These are phyloP conservation scores for Oxycera nigricornis DNA, from an alignment of 2,888 invertebrate genomes.

Conservation along the genomic window DNA sequence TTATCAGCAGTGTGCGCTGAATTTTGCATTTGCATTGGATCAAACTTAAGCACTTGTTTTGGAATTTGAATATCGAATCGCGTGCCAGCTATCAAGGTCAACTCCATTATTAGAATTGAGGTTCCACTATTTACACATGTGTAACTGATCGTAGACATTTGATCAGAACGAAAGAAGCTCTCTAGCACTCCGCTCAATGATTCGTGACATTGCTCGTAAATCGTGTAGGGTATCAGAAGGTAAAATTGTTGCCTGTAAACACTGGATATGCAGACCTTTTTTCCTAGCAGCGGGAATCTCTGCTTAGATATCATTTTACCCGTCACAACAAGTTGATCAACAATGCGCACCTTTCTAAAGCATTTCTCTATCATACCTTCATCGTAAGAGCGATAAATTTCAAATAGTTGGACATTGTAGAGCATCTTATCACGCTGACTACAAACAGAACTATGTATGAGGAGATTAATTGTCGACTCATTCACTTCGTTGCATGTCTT, in stretches of 20 bases:
- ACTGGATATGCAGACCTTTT: conserved; percentile 61
- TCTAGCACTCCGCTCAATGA: conserved; percentile 50
- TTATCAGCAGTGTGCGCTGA: conserved; percentile 38
- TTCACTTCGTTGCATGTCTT: conserved; percentile 64
- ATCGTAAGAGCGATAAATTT: conserved; percentile 75
- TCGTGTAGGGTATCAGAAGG: conserved; percentile 53
- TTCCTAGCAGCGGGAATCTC: conserved; percentile 54
- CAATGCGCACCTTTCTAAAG: conserved; percentile 65
- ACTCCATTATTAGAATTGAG: conserved; percentile 64
- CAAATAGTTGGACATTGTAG: conserved; percentile 72
- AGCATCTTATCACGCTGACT: conserved; percentile 68
- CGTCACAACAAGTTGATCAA: conserved; percentile 68
- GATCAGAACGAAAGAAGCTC: conserved; percentile 45
- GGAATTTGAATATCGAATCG: conserved; percentile 54
- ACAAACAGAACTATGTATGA: conserved; percentile 73
- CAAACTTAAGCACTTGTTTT: conserved; percentile 58
- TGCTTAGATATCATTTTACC: conserved; percentile 52
- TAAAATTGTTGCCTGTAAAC: conserved; percentile 59
- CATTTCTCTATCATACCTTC: conserved; percentile 69
- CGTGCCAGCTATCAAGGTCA: conserved; percentile 58
- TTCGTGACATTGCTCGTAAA: conserved; percentile 52
- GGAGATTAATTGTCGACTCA: conserved; percentile 65
- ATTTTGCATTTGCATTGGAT: conserved; percentile 53
- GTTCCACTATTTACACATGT: conserved; percentile 63
- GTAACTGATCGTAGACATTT: conserved; percentile 50